phyloP scores from a whole-genome alignment of 92 coral and sea anemone genomes.

The Chrysogorgia sp. region DNA sequence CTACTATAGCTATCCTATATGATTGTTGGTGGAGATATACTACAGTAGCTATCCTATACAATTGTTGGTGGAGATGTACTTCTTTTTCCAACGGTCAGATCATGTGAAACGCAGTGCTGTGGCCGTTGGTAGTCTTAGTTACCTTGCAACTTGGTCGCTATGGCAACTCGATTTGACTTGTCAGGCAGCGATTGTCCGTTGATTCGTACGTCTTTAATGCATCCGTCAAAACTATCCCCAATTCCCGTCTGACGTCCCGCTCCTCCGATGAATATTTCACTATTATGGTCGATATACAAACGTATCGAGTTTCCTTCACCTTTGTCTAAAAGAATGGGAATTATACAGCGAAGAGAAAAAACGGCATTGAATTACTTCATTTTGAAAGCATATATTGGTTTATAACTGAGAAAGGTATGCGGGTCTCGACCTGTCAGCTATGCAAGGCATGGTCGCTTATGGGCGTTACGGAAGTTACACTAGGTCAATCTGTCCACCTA shows the following conservation, averaged over 20 bases:
- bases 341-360: constrained; percentile 7
- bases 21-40: too few species aligned
- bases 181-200: constrained; percentile 69
- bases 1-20: too few species aligned
- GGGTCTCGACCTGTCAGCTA: too few species aligned
- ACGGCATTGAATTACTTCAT: background rate
- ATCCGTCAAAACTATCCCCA: constrained; percentile 75
- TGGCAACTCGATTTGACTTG: constrained; percentile 57
- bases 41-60: too few species aligned
- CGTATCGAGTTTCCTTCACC: background rate
- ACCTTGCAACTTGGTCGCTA: constrained; percentile 63
- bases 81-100: too few species aligned
- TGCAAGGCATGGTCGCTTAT: too few species aligned
- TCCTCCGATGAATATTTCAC: constrained; percentile 23
- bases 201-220: constrained; percentile 80
- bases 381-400: background rate
- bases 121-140: background rate
- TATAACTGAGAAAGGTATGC: too few species aligned
- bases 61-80: too few species aligned
- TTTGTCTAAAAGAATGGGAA: background rate
- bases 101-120: too few species aligned
- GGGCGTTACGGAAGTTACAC: too few species aligned
- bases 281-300: background rate
- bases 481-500: too few species aligned
- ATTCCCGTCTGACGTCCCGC: background rate